Conservation (phyloP, 2,797 vertebrate genomes). For the Ammospiza maritima region DNA sequence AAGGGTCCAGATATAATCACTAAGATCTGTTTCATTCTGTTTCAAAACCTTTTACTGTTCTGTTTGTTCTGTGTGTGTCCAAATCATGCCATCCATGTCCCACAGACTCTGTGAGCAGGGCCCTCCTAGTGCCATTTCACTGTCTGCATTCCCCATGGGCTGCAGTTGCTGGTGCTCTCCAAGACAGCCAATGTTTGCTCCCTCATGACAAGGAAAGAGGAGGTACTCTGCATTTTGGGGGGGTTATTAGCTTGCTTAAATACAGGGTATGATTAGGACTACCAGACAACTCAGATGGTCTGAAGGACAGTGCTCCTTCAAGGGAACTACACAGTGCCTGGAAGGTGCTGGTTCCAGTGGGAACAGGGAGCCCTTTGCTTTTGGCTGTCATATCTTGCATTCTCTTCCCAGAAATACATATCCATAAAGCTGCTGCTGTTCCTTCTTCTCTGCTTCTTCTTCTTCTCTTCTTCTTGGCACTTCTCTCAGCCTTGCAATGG, state of each 20-base stretch:
- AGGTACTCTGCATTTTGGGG: background rate
- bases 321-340: background rate
- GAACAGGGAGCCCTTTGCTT: background rate
- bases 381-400: background rate
- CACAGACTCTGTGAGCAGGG: background rate
- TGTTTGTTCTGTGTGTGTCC: conserved; percentile 49
- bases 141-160: background rate
- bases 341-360: background rate
- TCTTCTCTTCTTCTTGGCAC: background rate
- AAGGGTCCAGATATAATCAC: background rate
- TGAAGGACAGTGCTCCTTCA: background rate
- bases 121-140: background rate
- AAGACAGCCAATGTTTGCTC: background rate
- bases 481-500: conserved; percentile 9
- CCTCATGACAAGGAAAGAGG: background rate
- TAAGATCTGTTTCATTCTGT: conserved; percentile 32
- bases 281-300: background rate
- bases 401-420: background rate
- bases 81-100: background rate
- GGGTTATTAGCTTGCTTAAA: background rate
- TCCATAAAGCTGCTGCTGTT: conserved; percentile 21
- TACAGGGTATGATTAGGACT: background rate
- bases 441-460: background rate
- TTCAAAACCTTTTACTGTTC: conserved; percentile 43
- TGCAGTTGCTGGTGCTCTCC: background rate